Evolutionary conservation across 2,797 vertebrate species (phyloP).

Genomic region (Sebastes oblongus): DNA sequence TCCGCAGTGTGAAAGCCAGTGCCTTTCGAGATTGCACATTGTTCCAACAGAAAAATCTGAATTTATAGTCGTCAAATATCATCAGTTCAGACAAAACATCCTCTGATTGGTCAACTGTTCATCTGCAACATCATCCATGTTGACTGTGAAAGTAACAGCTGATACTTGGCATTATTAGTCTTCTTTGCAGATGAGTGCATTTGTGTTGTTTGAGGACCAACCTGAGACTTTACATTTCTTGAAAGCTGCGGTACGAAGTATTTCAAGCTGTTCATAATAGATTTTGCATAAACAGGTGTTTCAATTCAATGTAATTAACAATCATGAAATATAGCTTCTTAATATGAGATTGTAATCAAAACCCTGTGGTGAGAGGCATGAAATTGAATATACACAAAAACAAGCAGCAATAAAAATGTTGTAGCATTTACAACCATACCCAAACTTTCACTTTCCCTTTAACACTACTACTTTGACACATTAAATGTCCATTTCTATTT

Average conservation of each 20-base stretch:
- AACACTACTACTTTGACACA: background rate
- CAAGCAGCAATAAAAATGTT: background rate
- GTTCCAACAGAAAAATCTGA: background rate
- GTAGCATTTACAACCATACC: background rate
- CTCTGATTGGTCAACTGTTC: background rate
- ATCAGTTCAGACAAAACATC: constrained; percentile 1
- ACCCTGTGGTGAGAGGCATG: background rate
- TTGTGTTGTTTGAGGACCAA: too few relatives aligned
- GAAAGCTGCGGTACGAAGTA: too few relatives aligned
- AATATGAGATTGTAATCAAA: background rate
- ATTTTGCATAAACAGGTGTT: too few relatives aligned
- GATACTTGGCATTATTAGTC: too few relatives aligned
- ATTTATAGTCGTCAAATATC: background rate
- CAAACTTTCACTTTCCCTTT: background rate
- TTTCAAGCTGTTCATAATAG: too few relatives aligned
- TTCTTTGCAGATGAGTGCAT: too few relatives aligned
- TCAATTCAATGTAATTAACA: too few relatives aligned
- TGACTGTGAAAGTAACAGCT: too few relatives aligned
- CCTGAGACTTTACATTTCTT: too few relatives aligned
- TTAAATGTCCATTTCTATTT: background rate
- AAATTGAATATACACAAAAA: too few relatives aligned
- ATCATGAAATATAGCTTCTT: too few relatives aligned
- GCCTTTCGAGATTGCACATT: background rate
- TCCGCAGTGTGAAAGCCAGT: background rate
- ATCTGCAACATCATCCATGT: too few relatives aligned